Percentiles rank a stretch among this genome's conserved stretches.
Evolutionary conservation across 2,113 vertebrate genomes (phyloP).

Genomic region (Nothocercus nigrocapillus): DNA sequence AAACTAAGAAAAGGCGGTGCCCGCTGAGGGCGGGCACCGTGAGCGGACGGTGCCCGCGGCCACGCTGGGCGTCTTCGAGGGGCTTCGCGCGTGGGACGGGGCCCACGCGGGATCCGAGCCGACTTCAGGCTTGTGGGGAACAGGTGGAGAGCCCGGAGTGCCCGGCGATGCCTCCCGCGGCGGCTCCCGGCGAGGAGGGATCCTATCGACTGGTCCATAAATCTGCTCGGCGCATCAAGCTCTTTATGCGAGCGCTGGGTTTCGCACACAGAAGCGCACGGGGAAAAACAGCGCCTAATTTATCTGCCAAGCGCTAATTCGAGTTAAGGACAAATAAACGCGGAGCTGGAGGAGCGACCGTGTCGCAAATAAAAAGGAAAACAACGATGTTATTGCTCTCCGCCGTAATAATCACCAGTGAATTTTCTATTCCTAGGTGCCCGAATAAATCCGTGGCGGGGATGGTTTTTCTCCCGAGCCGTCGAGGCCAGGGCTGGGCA

Average conservation of each 20-base stretch:
- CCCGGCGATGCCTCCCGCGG: neutral
- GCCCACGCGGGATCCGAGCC: neutral
- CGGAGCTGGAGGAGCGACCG: neutral
- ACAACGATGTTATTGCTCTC: rapidly evolving
- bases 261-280: neutral
- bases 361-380: neutral
- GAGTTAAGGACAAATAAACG: rapidly evolving
- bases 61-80: neutral
- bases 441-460: neutral
- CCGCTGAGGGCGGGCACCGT: too few relatives aligned
- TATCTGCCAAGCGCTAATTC: neutral
- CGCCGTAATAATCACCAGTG: neutral
- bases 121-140: neutral
- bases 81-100: neutral
- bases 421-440: neutral
- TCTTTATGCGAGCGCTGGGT: neutral
- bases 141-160: neutral
- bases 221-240: neutral
- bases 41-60: too few relatives aligned
- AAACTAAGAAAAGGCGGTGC: neutral
- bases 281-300: neutral
- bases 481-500: neutral
- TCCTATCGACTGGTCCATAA: neutral
- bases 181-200: neutral
- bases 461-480: neutral